Base-by-base conservation (phyloP, 2,797 vertebrate genomes). In the Siniperca scherzeri region DNA sequence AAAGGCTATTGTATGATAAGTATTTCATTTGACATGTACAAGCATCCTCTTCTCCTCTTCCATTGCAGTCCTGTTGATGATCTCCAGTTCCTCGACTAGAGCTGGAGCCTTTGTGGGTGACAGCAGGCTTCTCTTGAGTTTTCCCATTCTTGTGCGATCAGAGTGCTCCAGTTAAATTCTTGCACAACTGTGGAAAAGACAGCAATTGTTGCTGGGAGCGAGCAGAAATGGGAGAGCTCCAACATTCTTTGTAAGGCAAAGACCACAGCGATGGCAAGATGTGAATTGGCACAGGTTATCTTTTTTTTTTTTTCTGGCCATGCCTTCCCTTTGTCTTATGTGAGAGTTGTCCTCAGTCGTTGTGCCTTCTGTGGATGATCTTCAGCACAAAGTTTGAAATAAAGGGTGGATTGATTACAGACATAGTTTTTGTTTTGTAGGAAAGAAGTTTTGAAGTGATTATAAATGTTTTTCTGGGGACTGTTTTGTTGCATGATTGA, bases 151-250 rank as follows among this genome's bases (percentile, higher is more conserved):
- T 81, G 50, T 88, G 86, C 59, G 65, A 86, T 87, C 81, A 69
- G 50, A 88, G 69, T 52, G 36, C 70, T 88, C 76, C 80, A 80
- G 77, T 80, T 76, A 90, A 91, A 88, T 76, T 84, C 59, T 92
- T 92, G 87, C 79, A 77, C 90, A 92, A 87, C 74, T 73, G 48
- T 87, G 87, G 85, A 93, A 90, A 92, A 81, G 79, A 87, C 77
- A 77, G 86, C 75, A 85, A 83, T 83, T 89, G 88, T 91, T 94
- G 76, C 84, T 85, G 73, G 73, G 88, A 84, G 70, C 25, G 38
- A 84, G 65, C 75, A 83, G 87, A 88, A 87, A 85, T 88, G 87
- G 77, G 78, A 70, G 69, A 52, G 60, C 79, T 82, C 82, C 85
- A 82, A 82, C 87, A 87, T 87, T 90, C 81, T 83, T 92, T 57